phyloP scores from a whole-genome alignment of 2,113 vertebrate genomes.

The Melanotaenia duboulayi region DNA sequence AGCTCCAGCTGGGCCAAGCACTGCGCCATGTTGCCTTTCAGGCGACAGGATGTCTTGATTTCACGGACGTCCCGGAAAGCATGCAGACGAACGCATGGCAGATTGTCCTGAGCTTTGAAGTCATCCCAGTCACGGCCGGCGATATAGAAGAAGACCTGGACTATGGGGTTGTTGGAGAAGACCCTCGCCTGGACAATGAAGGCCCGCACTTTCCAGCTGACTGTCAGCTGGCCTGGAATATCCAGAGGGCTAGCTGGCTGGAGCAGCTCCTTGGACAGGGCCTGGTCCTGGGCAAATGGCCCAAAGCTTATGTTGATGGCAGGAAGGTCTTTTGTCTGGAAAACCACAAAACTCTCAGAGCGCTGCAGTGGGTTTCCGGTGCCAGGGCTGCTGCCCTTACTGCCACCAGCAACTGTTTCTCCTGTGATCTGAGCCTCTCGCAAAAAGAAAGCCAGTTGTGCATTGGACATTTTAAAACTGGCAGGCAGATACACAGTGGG shows the following conservation, averaged over 20 bases:
- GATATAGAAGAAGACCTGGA: conserved; percentile 97
- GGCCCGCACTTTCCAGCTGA: conserved; percentile 98
- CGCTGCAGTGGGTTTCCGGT: conserved; percentile 87
- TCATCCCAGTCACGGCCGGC: conserved; percentile 97
- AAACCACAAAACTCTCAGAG: conserved; percentile 95
- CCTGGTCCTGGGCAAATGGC: conserved; percentile 90
- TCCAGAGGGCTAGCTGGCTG: conserved; percentile 95
- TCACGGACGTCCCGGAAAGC: conserved; percentile 92
- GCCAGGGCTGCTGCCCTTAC: conserved; percentile 22
- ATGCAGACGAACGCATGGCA: conserved; percentile 93
- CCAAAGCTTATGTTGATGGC: conserved; percentile 93
- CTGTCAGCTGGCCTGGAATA: conserved; percentile 90
- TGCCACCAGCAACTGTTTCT: conserved; percentile 67
- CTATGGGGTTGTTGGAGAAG: conserved; percentile 88
- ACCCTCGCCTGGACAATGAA: conserved; percentile 93
- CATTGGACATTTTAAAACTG: conserved; percentile 94
- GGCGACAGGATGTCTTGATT: conserved; percentile 91
- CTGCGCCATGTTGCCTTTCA: conserved; percentile 90
- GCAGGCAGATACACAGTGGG: conserved; percentile 86
- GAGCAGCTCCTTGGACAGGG: conserved; percentile 91
- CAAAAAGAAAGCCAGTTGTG: conserved; percentile 95
- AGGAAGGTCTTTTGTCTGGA: conserved; percentile 96
- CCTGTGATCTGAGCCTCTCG: conserved; percentile 81
- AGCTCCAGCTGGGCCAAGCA: conserved; percentile 93
- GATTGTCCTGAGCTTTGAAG: conserved; percentile 88